These are phyloP conservation scores for Haplochromis vanheusdeni DNA, from an alignment of 2,113 vertebrate genomes.

Conservation along the genomic window DNA sequence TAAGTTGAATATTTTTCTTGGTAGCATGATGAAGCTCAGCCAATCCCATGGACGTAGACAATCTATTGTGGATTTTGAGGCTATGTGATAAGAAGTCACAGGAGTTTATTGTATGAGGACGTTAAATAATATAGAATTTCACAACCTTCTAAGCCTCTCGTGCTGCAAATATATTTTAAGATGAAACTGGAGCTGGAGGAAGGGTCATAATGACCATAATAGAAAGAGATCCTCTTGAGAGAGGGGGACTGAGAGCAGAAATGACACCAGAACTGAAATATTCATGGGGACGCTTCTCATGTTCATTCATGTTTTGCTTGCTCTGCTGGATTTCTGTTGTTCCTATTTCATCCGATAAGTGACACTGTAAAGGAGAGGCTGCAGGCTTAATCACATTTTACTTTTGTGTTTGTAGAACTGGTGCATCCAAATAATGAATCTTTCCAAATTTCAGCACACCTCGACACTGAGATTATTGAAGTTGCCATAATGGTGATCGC, in stretches of 20 bases:
- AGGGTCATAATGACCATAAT: neutral
- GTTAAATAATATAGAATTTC: neutral
- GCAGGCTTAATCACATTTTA: neutral
- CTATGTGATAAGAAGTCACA: neutral
- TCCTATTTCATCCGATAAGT: neutral
- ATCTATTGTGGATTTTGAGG: neutral
- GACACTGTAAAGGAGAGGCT: neutral
- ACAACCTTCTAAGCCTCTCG: neutral
- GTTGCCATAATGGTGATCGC: neutral
- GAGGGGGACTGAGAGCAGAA: neutral
- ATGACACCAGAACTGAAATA: slow-evolving; percentile 1
- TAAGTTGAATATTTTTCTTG: neutral
- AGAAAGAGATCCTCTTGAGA: neutral
- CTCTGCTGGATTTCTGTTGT: neutral
- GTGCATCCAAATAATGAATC: neutral
- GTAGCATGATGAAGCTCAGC: neutral
- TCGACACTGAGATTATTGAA: neutral
- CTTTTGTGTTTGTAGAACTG: neutral
- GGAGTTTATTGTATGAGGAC: neutral
- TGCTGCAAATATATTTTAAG: neutral
- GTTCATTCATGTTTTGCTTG: neutral
- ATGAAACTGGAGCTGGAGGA: neutral
- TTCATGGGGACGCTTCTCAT: slow-evolving; percentile 1
- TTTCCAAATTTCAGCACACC: neutral
- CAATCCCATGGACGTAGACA: neutral